A percentile compares a stretch with the other conserved stretches of the same genome.
phyloP scores from a whole-genome alignment of 2,888 invertebrate genomes.

The Dasysyrphus albostriatus region DNA sequence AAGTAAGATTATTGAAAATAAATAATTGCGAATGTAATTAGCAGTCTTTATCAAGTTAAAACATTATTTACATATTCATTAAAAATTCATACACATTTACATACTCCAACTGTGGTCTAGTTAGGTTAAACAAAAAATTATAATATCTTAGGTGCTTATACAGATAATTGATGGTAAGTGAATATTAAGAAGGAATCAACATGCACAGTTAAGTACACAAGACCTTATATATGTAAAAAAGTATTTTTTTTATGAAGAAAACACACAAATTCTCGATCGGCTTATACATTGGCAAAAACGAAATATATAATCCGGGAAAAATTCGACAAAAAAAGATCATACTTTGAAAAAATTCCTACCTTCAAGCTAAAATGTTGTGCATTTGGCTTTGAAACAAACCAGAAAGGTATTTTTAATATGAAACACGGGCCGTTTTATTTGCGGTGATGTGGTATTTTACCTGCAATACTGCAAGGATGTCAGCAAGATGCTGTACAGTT shows the following conservation, averaged over 20 bases:
- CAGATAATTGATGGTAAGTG: slow-evolving; percentile 13
- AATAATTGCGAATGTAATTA: background rate
- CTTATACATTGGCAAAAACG: background rate
- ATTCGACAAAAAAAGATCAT: background rate
- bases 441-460: too few species aligned
- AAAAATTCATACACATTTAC: background rate
- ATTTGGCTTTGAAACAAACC: too few species aligned
- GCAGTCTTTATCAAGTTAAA: background rate
- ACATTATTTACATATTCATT: slow-evolving; percentile 14
- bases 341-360: background rate
- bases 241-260: background rate
- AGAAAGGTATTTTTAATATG: too few species aligned
- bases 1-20: background rate
- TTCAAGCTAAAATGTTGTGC: background rate
- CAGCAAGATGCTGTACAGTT: too few species aligned
- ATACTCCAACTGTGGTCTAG: slow-evolving; percentile 28
- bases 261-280: background rate
- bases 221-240: background rate
- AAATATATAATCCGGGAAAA: background rate
- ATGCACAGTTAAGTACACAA: background rate
- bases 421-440: too few species aligned
- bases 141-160: background rate
- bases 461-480: too few species aligned
- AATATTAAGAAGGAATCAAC: background rate
- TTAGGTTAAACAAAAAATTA: background rate